Conservation (phyloP, 2,113 vertebrate genomes). For the Plecotus auritus region DNA sequence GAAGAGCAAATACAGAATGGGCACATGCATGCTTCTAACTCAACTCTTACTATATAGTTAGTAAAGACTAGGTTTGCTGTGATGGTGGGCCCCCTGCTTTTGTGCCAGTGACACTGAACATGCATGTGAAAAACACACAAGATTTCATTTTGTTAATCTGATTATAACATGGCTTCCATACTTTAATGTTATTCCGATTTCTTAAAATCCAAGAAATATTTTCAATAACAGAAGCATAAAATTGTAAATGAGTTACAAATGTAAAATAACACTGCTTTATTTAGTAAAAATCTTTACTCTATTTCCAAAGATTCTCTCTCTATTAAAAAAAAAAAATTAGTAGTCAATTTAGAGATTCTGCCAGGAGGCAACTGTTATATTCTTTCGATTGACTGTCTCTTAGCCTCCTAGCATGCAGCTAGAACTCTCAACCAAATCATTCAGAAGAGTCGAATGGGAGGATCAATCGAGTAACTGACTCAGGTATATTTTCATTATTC, state of each 20-base stretch:
- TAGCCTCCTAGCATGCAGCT: not conserved
- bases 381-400: not conserved
- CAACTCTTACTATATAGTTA: not conserved
- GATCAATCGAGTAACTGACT: not conserved
- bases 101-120: not conserved
- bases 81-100: not conserved
- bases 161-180: not conserved
- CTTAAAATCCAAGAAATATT: not conserved
- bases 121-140: not conserved
- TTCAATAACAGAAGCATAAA: constrained; percentile 11
- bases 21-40: not conserved
- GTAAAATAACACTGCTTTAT: not conserved
- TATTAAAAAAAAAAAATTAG: constrained; percentile 23
- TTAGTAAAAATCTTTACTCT: not conserved
- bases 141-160: not conserved
- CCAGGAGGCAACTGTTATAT: not conserved
- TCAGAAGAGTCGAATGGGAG: not conserved
- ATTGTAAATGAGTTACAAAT: not conserved
- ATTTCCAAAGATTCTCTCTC: not conserved
- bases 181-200: not conserved
- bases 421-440: not conserved
- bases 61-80: not conserved
- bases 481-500: constrained; percentile 7
- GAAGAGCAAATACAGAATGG: not conserved
- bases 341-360: not conserved